These are phyloP conservation scores for Adela reaumurella DNA, from an alignment of 2,888 invertebrate species.

Conservation along the genomic window DNA sequence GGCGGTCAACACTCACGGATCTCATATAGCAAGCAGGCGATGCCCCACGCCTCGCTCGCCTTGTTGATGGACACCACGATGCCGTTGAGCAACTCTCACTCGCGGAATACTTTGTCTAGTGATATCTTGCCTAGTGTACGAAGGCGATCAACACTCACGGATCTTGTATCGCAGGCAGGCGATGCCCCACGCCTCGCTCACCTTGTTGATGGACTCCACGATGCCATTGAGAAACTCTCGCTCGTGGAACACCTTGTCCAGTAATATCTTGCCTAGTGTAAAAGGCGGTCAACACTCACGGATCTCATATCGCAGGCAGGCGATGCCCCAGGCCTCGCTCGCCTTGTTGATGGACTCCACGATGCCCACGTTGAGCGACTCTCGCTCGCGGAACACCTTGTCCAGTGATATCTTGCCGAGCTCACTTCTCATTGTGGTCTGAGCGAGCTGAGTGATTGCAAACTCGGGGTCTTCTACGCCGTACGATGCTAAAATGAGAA, in stretches of 20 bases:
- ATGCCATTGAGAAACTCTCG: constrained; percentile 94
- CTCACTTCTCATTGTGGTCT: constrained; percentile 99
- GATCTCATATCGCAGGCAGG: constrained; percentile 76
- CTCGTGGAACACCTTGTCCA: constrained; percentile 96
- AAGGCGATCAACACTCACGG: constrained; percentile 93
- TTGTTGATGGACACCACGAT: constrained; percentile 98
- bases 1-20: constrained; percentile 37
- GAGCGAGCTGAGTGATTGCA: constrained; percentile 97
- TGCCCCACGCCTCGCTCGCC: constrained; percentile 98
- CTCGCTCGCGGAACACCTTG: constrained; percentile 94
- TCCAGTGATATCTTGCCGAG: constrained; percentile 96
- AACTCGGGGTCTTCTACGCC: constrained; percentile 99
- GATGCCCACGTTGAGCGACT: constrained; percentile 90
- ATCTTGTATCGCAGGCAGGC: constrained; percentile 94
- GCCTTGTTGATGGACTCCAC: constrained; percentile 98
- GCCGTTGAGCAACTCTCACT: constrained; percentile 91
- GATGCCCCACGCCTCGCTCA: constrained; percentile 98
- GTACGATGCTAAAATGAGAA: constrained; percentile 80
- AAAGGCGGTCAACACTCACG: constrained; percentile 58
- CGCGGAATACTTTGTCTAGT: constrained; percentile 93
- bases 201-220: constrained; percentile 96
- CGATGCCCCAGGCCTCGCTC: constrained; percentile 97
- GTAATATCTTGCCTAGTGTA: constrained; percentile 91
- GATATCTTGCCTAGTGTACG: constrained; percentile 99
- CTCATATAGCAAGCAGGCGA: constrained; percentile 82